These are phyloP conservation scores for Eublepharis macularius DNA, from an alignment of 2,113 vertebrate genomes.

Conservation along the genomic window DNA sequence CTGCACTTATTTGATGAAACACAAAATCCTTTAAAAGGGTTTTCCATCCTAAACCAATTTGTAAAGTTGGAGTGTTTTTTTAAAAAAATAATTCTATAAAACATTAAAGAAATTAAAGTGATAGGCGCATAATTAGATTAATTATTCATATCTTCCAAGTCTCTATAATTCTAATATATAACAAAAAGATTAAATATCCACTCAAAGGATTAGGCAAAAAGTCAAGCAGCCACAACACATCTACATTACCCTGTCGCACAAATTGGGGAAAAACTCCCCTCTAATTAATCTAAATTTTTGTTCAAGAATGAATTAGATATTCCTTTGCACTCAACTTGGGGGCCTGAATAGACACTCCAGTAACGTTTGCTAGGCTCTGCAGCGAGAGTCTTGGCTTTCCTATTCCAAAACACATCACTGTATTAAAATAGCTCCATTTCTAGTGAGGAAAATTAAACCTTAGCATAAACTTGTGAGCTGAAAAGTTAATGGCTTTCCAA, in stretches of 20 bases:
- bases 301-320: slow-evolving; percentile 77
- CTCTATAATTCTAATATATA: slow-evolving; percentile 92
- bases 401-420: slow-evolving; percentile 40
- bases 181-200: slow-evolving; percentile 92
- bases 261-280: slow-evolving; percentile 84
- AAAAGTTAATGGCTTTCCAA: slow-evolving; percentile 49
- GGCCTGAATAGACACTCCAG: slow-evolving; percentile 64
- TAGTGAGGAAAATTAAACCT: slow-evolving; percentile 70
- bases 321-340: slow-evolving; percentile 66
- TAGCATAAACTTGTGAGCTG: slow-evolving; percentile 64
- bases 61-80: slow-evolving; percentile 71
- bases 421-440: slow-evolving; percentile 64
- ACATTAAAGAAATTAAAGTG: slow-evolving; percentile 88
- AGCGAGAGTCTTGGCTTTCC: slow-evolving; percentile 9
- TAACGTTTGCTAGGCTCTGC: slow-evolving; percentile 41
- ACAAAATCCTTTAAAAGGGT: slow-evolving; percentile 83
- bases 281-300: slow-evolving; percentile 85
- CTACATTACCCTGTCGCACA: slow-evolving; percentile 88
- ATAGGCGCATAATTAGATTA: slow-evolving; percentile 88
- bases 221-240: slow-evolving; percentile 83
- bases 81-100: slow-evolving; percentile 61
- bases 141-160: slow-evolving; percentile 91
- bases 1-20: slow-evolving; percentile 79
- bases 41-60: slow-evolving; percentile 85
- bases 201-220: slow-evolving; percentile 93